Evolutionary conservation across 2,888 invertebrate genomes (phyloP).

Genomic region (Bruchidius siliquastri): DNA sequence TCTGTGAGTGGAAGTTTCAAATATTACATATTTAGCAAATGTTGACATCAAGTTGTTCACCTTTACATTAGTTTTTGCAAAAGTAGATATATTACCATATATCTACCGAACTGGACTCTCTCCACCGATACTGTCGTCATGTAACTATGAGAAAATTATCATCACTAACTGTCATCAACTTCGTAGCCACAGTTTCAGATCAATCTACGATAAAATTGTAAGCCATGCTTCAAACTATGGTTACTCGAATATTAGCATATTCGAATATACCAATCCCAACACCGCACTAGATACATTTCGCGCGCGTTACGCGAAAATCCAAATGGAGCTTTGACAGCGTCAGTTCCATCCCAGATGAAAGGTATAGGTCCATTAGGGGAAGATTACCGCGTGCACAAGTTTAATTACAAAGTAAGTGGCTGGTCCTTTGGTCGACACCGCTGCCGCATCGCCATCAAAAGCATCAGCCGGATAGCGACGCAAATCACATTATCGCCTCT

Average conservation of each 20-base stretch:
- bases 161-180: no score
- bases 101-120: no score
- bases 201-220: no score
- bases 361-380: conserved; percentile 11
- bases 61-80: no score
- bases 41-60: no score
- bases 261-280: neutral
- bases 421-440: conserved; percentile 1
- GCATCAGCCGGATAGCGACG: neutral
- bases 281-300: conserved; percentile 14
- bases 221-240: no score
- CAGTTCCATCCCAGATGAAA: conserved; percentile 6
- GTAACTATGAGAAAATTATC: no score
- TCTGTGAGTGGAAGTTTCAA: no score
- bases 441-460: neutral
- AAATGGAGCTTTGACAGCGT: conserved; percentile 28
- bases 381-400: conserved; percentile 7
- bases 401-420: conserved; percentile 3
- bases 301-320: conserved; percentile 16
- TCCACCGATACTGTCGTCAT: no score
- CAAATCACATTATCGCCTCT: conserved; percentile 1
- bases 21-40: no score
- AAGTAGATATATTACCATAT: no score
- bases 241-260: neutral
- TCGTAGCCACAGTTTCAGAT: no score